These are phyloP conservation scores for Encarsia formosa DNA, from an alignment of 2,888 invertebrate species.

Conservation along the genomic window DNA sequence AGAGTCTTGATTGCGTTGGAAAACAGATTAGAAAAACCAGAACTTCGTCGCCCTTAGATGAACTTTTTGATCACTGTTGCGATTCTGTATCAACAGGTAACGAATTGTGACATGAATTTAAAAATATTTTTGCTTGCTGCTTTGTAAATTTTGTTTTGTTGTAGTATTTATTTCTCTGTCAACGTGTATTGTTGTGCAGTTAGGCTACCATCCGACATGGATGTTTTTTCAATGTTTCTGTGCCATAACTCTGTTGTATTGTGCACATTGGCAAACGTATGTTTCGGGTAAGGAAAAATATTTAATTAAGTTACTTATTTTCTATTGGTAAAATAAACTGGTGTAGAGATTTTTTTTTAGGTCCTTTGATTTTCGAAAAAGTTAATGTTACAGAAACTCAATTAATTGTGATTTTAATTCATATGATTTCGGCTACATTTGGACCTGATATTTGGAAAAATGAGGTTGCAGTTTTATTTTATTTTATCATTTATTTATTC, in stretches of 20 bases:
- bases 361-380: slow-evolving; percentile 82
- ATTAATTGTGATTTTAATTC: slow-evolving; percentile 84
- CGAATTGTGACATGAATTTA: too few species aligned
- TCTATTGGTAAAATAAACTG: too few species aligned
- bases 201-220: slow-evolving; percentile 89
- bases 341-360: too few species aligned
- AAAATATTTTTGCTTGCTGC: too few species aligned
- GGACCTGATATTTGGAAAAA: slow-evolving; percentile 84
- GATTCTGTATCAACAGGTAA: slow-evolving; percentile 90
- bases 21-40: slow-evolving; percentile 96
- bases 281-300: slow-evolving; percentile 93
- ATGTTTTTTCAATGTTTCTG: slow-evolving; percentile 95
- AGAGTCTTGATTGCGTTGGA: slow-evolving; percentile 97
- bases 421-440: slow-evolving; percentile 79
- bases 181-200: slow-evolving; percentile 88
- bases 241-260: slow-evolving; percentile 94
- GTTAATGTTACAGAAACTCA: slow-evolving; percentile 99
- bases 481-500: too few species aligned
- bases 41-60: slow-evolving; percentile 88
- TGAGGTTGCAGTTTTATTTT: slow-evolving; percentile 57
- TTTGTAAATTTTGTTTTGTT: too few species aligned
- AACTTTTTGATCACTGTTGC: slow-evolving; percentile 99
- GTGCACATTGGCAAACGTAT: slow-evolving; percentile 99
- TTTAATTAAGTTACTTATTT: too few species aligned
- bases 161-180: slow-evolving; percentile 91